phyloP scores from a whole-genome alignment of 2,113 vertebrate species.

The Hylia prasina region DNA sequence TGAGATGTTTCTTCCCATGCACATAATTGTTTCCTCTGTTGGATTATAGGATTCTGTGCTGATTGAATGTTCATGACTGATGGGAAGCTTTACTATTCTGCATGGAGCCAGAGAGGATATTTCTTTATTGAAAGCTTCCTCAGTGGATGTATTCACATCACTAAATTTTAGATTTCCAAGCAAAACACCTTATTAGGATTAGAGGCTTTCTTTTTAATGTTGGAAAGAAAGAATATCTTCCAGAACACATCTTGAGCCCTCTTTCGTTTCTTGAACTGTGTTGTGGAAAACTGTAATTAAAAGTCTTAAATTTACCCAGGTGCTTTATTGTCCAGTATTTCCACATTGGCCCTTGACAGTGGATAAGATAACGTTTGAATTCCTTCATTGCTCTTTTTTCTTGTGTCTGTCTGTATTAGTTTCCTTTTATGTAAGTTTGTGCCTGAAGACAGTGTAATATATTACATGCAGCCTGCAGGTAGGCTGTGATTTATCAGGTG shows the following conservation, averaged over 20 bases:
- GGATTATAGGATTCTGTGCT: not conserved
- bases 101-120: not conserved
- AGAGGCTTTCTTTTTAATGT: not conserved
- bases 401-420: not conserved
- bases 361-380: not conserved
- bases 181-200: not conserved
- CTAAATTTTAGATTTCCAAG: not conserved
- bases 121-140: not conserved
- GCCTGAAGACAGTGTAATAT: not conserved
- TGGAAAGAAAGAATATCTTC: not conserved
- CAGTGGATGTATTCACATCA: not conserved
- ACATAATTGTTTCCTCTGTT: not conserved
- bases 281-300: not conserved
- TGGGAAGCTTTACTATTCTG: not conserved
- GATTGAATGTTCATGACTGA: not conserved
- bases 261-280: not conserved
- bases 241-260: not conserved
- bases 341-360: not conserved
- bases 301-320: not conserved
- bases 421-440: not conserved
- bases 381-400: not conserved
- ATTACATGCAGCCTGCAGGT: not conserved
- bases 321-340: not conserved
- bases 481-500: not conserved
- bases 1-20: not conserved